Conservation (phyloP, 2,113 vertebrate species). For the Collichthys lucidus region DNA sequence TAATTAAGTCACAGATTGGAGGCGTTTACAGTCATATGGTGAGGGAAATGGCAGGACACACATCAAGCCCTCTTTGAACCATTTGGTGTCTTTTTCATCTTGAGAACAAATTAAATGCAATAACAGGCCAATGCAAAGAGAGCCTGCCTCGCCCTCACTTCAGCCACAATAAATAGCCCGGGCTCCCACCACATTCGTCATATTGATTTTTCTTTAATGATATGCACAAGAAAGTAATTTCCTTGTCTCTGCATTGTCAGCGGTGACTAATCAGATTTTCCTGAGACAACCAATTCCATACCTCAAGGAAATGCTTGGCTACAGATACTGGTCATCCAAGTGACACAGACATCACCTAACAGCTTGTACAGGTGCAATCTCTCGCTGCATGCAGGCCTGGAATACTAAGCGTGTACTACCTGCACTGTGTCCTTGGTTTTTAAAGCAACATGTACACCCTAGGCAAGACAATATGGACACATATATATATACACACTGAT, state of each 20-base stretch:
- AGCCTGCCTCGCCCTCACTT: conserved; percentile 70
- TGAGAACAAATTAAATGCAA: conserved; percentile 76
- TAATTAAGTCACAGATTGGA: conserved; percentile 73
- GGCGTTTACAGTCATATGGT: conserved; percentile 30
- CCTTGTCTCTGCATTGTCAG: conserved; percentile 87
- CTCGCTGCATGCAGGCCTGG: conserved; percentile 51
- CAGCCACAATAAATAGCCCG: conserved; percentile 85
- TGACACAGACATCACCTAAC: conserved; percentile 73
- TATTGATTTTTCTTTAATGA: conserved; percentile 91
- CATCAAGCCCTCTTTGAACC: conserved; percentile 35
- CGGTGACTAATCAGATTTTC: conserved; percentile 88
- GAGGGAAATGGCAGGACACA: conserved; percentile 9
- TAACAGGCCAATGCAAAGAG: conserved; percentile 64
- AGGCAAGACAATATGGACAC: not conserved
- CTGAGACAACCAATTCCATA: conserved; percentile 83
- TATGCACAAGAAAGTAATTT: conserved; percentile 92
- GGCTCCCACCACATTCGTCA: conserved; percentile 83
- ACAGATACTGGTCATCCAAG: conserved; percentile 82
- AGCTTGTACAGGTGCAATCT: conserved; percentile 78
- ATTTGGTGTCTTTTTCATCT: conserved; percentile 57
- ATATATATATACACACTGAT: not conserved
- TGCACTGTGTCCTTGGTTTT: conserved; percentile 56
- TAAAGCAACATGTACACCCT: conserved; percentile 2
- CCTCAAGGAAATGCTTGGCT: conserved; percentile 84
- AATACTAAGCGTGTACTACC: conserved; percentile 74